Base-by-base conservation (phyloP, 2,113 vertebrate genomes). In the Rhizomys pruinosus region DNA sequence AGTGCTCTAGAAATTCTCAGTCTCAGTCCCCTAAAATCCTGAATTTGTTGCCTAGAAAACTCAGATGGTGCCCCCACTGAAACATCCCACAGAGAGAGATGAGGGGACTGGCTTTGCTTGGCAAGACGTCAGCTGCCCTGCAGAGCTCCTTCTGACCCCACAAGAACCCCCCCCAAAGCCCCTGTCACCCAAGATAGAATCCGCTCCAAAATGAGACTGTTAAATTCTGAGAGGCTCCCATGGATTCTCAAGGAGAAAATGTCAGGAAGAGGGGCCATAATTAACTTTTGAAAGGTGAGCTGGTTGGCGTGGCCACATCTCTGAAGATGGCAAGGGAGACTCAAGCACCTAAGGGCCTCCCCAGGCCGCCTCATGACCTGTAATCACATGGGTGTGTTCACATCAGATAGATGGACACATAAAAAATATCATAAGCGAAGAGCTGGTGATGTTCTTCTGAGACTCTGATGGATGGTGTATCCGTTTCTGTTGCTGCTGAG, bases 401-500 rank as follows among this genome's bases (percentile, higher is more conserved):
- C 0, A 12, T n/a, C 27, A 15, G 3, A 7, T 10, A 47, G 42
- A 7, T 66, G 42, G 37, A 8, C 44, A 1, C 17, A 8, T 68
- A 63, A n/a, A n/a, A n/a, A n/a, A n/a, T n/a, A n/a, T n/a, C 63
- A 47, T 47, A n/a, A 47, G 55, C 34, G 11, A 6, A 73, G 9
- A 29, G 34, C 73, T 13, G 61, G 68, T 0, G 0, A 0, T 6
- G 0, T 2, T 10, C 76, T 2, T 10, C 76, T 0, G 20, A 1
- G 57, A 25, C 0, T 29, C 86, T n/a, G 39, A 71, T 5, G 0
- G 20, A 7, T 52, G 39, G 0, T 4, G 8, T 7, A 7, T 16
- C 27, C 1, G 6, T 44, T 39, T n/a, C 66, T 6, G 5, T 1
- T 34, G 11, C 16, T 19, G 7, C 22, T 57, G 1, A 12, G 3